phyloP scores from a whole-genome alignment of 1,140 invertebrate genomes.

The Oncopodura yosiiana region DNA sequence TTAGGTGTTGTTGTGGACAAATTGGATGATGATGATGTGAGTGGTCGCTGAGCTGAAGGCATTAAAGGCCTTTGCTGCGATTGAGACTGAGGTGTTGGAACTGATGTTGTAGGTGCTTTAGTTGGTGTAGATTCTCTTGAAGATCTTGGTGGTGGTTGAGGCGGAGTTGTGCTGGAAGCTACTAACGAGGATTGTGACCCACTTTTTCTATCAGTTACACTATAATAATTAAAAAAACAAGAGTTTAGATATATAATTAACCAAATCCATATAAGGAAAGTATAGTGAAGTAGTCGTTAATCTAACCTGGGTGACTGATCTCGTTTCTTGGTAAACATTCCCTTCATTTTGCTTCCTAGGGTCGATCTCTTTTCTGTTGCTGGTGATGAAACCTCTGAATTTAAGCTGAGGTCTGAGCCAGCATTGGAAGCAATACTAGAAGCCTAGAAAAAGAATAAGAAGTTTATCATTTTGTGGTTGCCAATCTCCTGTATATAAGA shows the following conservation, averaged over 20 bases:
- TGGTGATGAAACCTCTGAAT: conserved; percentile 49
- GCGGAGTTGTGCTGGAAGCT: conserved; percentile 12
- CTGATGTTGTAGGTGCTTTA: conserved; percentile 11
- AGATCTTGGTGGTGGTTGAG: conserved; percentile 21
- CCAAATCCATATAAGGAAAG: too few relatives aligned
- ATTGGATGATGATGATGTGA: conserved; percentile 29
- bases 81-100: conserved; percentile 8
- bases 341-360: conserved; percentile 55
- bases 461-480: conserved; percentile 34
- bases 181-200: not conserved
- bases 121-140: conserved; percentile 30
- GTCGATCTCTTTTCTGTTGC: conserved; percentile 58
- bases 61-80: conserved; percentile 31
- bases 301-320: conserved; percentile 29
- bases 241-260: not conserved
- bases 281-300: too few relatives aligned
- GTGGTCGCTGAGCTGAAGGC: conserved; percentile 27
- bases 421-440: conserved; percentile 42
- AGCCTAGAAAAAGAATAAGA: conserved; percentile 28
- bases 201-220: not conserved
- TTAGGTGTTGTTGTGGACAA: too few relatives aligned
- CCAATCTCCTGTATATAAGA: conserved; percentile 33
- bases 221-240: not conserved
- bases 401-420: conserved; percentile 67
- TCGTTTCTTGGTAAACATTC: conserved; percentile 66